Percentiles rank a stretch among this genome's conserved stretches.
These are phyloP conservation scores for Adela reaumurella DNA, from an alignment of 2,888 invertebrate species.

Conservation along the genomic window DNA sequence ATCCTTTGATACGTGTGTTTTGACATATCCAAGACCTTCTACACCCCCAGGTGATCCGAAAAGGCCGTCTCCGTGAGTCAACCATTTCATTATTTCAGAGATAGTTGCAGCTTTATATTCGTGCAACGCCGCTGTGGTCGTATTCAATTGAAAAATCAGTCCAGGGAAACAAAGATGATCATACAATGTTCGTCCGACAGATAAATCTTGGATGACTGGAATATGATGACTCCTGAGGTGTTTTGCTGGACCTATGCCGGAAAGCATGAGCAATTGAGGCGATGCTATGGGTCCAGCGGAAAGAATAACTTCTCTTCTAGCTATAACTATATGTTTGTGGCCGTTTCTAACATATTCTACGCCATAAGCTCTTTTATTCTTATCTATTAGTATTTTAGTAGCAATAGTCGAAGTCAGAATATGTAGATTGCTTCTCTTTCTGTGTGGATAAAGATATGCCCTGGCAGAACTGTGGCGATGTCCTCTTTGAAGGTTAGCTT, in stretches of 20 bases:
- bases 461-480: conserved; percentile 64
- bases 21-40: conserved; percentile 64
- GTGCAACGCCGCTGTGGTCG: conserved; percentile 38
- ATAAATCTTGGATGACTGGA: conserved; percentile 59
- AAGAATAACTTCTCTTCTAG: conserved; percentile 76
- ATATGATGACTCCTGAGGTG: conserved; percentile 56
- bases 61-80: conserved; percentile 51
- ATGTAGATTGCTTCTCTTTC: conserved; percentile 60
- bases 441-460: conserved; percentile 63
- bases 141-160: conserved; percentile 38
- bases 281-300: conserved; percentile 85
- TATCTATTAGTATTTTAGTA: conserved; percentile 45
- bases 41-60: conserved; percentile 60
- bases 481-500: conserved; percentile 56
- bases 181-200: conserved; percentile 64
- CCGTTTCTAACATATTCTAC: conserved; percentile 63
- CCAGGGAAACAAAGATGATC: conserved; percentile 59
- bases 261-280: conserved; percentile 88
- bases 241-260: conserved; percentile 63
- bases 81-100: conserved; percentile 38
- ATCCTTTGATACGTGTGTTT: conserved; percentile 52
- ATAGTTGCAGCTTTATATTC: conserved; percentile 39
- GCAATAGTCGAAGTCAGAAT: conserved; percentile 37
- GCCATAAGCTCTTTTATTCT: conserved; percentile 63
- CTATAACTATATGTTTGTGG: conserved; percentile 47